Evolutionary conservation across 2,888 invertebrate species (phyloP).

Genomic region (Mantis religiosa): DNA sequence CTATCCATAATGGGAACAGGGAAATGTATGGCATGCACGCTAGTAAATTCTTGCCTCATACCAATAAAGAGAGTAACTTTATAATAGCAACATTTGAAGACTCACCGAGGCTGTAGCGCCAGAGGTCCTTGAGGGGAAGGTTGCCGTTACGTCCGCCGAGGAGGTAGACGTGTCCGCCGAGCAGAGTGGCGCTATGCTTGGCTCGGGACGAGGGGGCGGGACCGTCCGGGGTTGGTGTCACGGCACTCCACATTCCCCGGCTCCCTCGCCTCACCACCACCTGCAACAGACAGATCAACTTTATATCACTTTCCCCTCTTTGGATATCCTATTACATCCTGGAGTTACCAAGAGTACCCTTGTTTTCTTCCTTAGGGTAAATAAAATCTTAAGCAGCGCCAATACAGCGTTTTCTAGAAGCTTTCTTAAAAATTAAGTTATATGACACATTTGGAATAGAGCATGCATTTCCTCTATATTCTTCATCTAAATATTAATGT

Average conservation of each 20-base stretch:
- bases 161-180: constrained; percentile 73
- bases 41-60: too few relatives aligned
- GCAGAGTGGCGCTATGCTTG: constrained; percentile 77
- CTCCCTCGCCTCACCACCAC: constrained; percentile 18
- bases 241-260: constrained; percentile 55
- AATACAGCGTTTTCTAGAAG: too few relatives aligned
- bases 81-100: background rate
- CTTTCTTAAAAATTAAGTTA: too few relatives aligned
- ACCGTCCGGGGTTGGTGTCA: constrained; percentile 54
- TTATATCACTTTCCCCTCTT: background rate
- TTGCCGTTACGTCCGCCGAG: constrained; percentile 81
- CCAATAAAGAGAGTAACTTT: too few relatives aligned
- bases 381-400: too few relatives aligned
- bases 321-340: background rate
- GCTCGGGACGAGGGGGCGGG: constrained; percentile 65
- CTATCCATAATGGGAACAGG: too few relatives aligned
- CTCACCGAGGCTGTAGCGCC: constrained; percentile 74
- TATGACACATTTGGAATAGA: too few relatives aligned
- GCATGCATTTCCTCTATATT: too few relatives aligned
- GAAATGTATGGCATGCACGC: too few relatives aligned
- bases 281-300: constrained; percentile 11
- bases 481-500: too few relatives aligned
- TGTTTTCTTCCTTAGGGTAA: too few relatives aligned
- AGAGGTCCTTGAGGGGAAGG: constrained; percentile 78
- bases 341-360: too few relatives aligned